These are phyloP conservation scores for Myiotriccus ornatus DNA, from an alignment of 2,797 vertebrate species.

Conservation along the genomic window DNA sequence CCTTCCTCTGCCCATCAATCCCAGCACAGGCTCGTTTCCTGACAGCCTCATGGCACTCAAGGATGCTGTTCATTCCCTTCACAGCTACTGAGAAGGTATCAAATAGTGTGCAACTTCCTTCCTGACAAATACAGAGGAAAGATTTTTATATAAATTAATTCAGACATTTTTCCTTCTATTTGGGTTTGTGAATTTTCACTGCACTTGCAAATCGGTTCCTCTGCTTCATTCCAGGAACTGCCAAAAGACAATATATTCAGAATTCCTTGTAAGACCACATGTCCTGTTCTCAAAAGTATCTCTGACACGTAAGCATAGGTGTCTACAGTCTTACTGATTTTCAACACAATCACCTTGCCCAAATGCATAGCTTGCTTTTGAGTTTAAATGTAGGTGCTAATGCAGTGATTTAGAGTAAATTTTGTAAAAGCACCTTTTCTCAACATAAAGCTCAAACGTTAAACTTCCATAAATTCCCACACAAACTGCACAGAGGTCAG, in stretches of 20 bases:
- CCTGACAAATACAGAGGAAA: not conserved
- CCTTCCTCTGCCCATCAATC: not conserved
- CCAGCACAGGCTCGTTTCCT: rapidly evolving
- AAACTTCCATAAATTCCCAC: not conserved
- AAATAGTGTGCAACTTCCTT: not conserved
- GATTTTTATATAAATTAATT: not conserved
- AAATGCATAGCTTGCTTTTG: not conserved
- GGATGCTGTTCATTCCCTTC: not conserved
- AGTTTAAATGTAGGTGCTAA: not conserved
- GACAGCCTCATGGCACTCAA: not conserved
- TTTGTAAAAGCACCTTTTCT: not conserved
- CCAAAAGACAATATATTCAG: not conserved
- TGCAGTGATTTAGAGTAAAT: not conserved
- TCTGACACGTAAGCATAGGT: not conserved
- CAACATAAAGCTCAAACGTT: not conserved
- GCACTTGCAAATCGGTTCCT: not conserved
- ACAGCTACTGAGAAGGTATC: not conserved
- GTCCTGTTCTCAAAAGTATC: not conserved
- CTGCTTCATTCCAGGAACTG: not conserved
- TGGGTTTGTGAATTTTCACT: not conserved
- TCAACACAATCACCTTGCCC: not conserved
- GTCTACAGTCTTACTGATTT: not conserved
- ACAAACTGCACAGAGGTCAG: not conserved
- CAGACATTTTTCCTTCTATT: not conserved
- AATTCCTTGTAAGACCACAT: not conserved